Conservation (phyloP, 1,140 invertebrate species). For the roundworm (Caenorhabditis elegans) region DNA sequence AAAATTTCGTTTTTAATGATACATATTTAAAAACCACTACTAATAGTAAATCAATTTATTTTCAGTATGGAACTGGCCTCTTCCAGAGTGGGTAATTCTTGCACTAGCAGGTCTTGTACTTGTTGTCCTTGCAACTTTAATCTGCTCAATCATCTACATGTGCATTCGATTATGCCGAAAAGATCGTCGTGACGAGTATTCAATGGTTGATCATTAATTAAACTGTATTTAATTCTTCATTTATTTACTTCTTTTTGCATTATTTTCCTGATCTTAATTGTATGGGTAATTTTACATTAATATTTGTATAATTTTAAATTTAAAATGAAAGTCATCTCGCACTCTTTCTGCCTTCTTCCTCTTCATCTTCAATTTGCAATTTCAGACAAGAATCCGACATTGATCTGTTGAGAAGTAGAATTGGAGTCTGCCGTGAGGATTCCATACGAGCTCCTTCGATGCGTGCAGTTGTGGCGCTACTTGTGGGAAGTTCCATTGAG, state of each 20-base stretch:
- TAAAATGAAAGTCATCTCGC: background rate
- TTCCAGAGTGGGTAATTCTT: conserved; percentile 7
- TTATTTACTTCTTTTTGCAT: background rate
- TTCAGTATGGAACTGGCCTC: conserved; percentile 28
- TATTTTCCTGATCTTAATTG: background rate
- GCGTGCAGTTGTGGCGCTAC: background rate
- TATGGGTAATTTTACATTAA: background rate
- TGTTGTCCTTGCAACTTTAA: background rate
- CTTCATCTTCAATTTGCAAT: background rate
- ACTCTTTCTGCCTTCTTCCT: background rate
- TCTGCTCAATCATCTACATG: background rate
- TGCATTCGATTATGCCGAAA: background rate
- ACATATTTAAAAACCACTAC: too few species aligned
- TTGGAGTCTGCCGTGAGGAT: background rate
- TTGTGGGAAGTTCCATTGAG: conserved; percentile 2
- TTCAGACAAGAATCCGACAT: background rate
- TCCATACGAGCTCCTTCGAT: background rate
- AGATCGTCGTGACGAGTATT: conserved; percentile 20
- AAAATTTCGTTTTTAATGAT: background rate
- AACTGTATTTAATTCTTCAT: background rate
- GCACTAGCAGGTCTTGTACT: background rate
- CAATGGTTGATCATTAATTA: background rate
- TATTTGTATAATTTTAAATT: background rate
- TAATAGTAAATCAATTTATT: too few species aligned
- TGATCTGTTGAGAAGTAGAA: background rate